These are phyloP conservation scores for Phaethon lepturus DNA, from an alignment of 2,113 vertebrate genomes.

Conservation along the genomic window DNA sequence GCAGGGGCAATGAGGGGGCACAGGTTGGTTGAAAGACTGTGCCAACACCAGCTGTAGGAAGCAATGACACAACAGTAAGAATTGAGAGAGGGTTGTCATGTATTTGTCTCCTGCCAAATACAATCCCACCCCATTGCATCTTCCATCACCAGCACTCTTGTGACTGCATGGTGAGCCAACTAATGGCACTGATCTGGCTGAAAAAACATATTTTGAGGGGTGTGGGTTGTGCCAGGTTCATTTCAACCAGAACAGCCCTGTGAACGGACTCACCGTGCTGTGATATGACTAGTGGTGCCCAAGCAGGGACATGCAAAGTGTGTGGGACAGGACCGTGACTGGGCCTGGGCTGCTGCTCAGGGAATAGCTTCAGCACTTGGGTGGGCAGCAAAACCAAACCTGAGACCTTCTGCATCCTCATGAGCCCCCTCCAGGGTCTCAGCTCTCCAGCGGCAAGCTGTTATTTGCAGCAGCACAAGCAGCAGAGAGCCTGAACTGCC, in stretches of 20 bases:
- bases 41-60: accelerated
- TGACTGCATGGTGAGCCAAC: background rate
- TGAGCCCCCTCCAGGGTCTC: background rate
- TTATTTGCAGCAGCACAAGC: background rate
- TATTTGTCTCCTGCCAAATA: background rate
- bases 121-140: background rate
- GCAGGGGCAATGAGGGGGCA: background rate
- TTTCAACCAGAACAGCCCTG: background rate
- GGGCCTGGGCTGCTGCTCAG: background rate
- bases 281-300: background rate
- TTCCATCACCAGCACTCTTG: background rate
- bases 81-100: background rate
- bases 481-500: background rate
- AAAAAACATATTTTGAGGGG: accelerated
- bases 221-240: background rate
- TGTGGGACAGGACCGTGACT: background rate
- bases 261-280: accelerated
- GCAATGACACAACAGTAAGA: background rate
- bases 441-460: background rate
- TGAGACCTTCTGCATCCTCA: background rate
- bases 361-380: background rate
- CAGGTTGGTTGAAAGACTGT: background rate
- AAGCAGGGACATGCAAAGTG: accelerated
- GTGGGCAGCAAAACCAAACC: background rate
- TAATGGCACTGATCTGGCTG: background rate